These are phyloP conservation scores for Coregonus sp. DNA, from an alignment of 2,797 vertebrate genomes.

Conservation along the genomic window DNA sequence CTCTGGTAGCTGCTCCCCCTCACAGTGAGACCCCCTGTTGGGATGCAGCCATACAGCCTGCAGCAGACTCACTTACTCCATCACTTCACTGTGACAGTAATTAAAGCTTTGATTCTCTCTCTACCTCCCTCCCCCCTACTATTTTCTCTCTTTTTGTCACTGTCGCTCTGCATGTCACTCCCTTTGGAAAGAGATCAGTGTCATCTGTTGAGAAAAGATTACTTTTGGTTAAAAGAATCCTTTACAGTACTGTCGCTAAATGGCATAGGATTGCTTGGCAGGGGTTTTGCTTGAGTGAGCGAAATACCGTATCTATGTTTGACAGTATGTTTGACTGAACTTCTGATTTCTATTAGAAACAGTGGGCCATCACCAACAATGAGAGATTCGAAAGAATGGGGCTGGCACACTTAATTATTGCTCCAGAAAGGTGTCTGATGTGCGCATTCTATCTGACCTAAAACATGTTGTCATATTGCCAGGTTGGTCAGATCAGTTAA, in stretches of 20 bases:
- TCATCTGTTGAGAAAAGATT: neutral
- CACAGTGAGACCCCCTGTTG: neutral
- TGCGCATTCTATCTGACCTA: too few relatives aligned
- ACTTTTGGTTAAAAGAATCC: neutral
- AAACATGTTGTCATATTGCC: too few relatives aligned
- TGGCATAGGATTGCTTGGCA: neutral
- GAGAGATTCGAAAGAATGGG: neutral
- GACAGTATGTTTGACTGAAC: too few relatives aligned
- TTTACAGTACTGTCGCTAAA: neutral
- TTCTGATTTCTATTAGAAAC: neutral
- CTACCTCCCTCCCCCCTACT: neutral
- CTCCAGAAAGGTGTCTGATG: too few relatives aligned
- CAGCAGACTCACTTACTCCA: neutral
- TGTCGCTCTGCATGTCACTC: neutral
- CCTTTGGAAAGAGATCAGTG: neutral
- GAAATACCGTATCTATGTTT: neutral
- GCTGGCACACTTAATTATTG: neutral
- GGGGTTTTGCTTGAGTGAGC: neutral
- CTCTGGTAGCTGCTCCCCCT: neutral
- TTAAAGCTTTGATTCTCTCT: neutral
- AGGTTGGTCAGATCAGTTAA: neutral
- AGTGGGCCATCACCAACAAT: neutral
- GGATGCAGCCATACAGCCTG: neutral
- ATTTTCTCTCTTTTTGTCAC: conserved; percentile 7
- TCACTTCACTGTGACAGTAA: neutral